These are phyloP conservation scores for Pseudorectes ferrugineus DNA, from an alignment of 2,113 vertebrate genomes.

Conservation along the genomic window DNA sequence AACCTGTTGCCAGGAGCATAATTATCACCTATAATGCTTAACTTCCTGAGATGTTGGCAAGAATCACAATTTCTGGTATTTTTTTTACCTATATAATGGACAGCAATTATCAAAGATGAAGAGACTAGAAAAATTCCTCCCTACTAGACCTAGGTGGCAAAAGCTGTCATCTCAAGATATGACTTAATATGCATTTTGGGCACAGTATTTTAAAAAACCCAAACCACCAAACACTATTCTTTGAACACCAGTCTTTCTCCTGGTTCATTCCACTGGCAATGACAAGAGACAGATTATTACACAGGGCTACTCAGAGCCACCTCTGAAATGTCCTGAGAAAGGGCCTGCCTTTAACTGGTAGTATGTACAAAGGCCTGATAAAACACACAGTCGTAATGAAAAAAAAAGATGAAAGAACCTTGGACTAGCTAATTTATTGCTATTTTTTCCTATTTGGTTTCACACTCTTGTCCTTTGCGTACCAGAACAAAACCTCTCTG, in stretches of 20 bases:
- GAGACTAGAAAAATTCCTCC: neutral
- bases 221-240: neutral
- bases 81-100: neutral
- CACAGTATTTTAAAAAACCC: neutral
- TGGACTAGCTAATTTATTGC: neutral
- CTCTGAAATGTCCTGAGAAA: neutral
- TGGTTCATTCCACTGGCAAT: neutral
- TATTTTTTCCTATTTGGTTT: neutral
- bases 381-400: neutral
- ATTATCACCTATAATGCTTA: neutral
- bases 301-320: neutral
- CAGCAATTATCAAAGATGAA: neutral
- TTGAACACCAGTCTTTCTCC: neutral
- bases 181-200: neutral
- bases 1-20: conserved; percentile 10
- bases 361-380: neutral
- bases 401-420: neutral
- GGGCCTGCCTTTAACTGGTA: neutral
- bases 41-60: neutral
- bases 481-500: neutral
- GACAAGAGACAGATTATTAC: neutral
- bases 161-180: neutral
- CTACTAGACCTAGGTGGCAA: neutral
- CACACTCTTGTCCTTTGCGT: neutral
- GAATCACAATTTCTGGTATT: neutral